Evolutionary conservation across 2,113 vertebrate species (phyloP).

Genomic region (Haemorhous mexicanus): DNA sequence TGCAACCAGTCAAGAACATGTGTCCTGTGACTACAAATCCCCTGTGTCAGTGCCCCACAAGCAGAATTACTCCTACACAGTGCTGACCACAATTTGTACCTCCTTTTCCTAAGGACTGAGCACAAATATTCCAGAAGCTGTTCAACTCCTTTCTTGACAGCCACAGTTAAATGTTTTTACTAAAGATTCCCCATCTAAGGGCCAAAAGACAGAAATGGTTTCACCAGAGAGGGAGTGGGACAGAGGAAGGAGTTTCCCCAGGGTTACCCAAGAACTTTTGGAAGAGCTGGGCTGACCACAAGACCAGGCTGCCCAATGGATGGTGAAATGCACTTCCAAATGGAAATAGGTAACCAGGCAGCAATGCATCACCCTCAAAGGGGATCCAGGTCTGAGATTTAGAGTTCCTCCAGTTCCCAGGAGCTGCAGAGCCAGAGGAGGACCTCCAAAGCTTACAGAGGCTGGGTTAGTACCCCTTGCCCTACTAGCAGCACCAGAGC

Average conservation of each 20-base stretch:
- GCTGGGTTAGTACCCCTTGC: background rate
- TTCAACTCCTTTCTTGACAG: background rate
- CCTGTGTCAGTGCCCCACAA: background rate
- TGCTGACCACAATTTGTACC: rapidly evolving
- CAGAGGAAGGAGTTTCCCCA: background rate
- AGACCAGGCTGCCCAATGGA: background rate
- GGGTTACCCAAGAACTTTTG: background rate
- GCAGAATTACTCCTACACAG: background rate
- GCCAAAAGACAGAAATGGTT: background rate
- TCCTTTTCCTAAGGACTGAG: background rate
- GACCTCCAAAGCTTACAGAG: background rate
- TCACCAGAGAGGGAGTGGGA: background rate
- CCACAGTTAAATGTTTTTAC: background rate
- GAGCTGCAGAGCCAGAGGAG: background rate
- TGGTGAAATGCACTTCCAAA: background rate
- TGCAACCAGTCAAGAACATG: background rate
- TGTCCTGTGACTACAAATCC: background rate
- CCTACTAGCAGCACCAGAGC: background rate
- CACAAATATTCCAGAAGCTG: background rate
- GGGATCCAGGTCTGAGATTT: background rate
- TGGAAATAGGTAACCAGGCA: background rate
- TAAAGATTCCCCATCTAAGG: background rate
- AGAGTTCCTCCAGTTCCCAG: background rate
- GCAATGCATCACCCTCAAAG: background rate
- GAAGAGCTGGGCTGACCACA: background rate